Evolutionary conservation across 92 coral and sea anemone genomes (phyloP).

Genomic region (Virgularia gustaviana): DNA sequence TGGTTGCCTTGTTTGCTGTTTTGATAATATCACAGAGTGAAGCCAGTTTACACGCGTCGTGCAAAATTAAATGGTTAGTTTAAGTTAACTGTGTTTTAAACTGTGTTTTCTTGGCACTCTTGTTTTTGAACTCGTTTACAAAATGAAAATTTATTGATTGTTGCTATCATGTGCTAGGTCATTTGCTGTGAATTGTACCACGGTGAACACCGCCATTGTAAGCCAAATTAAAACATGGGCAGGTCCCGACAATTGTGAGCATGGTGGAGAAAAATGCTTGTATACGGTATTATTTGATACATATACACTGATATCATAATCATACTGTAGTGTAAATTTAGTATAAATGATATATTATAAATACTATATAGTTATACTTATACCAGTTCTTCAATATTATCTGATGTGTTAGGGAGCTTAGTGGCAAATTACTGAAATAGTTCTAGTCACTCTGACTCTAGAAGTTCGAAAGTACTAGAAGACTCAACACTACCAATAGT

Average conservation of each 20-base stretch:
- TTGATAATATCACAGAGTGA: not conserved
- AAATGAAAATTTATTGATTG: not conserved
- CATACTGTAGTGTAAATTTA: too few relatives aligned
- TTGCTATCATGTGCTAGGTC: constrained; percentile 25
- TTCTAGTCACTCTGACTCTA: too few relatives aligned
- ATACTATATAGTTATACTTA: too few relatives aligned
- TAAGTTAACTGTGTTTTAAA: too few relatives aligned
- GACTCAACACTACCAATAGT: too few relatives aligned
- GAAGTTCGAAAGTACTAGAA: too few relatives aligned
- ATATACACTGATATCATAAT: too few relatives aligned
- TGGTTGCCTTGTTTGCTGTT: not conserved
- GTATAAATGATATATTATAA: too few relatives aligned
- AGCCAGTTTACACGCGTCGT: constrained; percentile 67
- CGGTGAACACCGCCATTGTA: constrained; percentile 63
- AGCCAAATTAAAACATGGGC: constrained; percentile 73
- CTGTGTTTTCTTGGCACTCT: too few relatives aligned
- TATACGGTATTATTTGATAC: constrained; percentile 63
- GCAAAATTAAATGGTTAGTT: constrained; percentile 75
- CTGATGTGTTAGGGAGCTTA: too few relatives aligned
- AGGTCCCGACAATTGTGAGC: constrained; percentile 52
- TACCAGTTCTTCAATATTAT: too few relatives aligned
- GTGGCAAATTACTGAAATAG: too few relatives aligned
- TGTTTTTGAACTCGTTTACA: not conserved
- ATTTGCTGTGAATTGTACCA: constrained; percentile 67
- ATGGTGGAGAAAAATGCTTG: constrained; percentile 86